Conservation (phyloP, 1,140 invertebrate genomes). For the Dendroctonus valens region DNA sequence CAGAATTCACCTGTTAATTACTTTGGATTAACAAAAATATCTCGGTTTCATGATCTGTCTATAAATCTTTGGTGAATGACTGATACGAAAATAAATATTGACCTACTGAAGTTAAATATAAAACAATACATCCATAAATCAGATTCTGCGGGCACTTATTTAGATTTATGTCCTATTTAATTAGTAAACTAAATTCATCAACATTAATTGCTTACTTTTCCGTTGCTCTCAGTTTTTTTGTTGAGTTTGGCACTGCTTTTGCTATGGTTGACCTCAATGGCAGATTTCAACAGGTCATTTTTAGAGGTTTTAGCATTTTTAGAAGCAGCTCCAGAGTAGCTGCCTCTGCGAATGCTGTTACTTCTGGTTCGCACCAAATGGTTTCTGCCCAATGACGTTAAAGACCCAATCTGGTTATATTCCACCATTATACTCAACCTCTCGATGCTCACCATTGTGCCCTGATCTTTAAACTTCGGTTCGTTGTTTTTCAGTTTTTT, state of each 20-base stretch:
- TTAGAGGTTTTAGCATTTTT: constrained; percentile 56
- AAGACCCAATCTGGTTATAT: constrained; percentile 69
- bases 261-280: constrained; percentile 61
- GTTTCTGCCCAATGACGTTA: constrained; percentile 63
- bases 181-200: too few species aligned
- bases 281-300: constrained; percentile 63
- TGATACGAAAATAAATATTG: not conserved
- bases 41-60: not conserved
- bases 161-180: too few species aligned
- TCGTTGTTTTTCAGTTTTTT: constrained; percentile 46
- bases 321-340: constrained; percentile 42
- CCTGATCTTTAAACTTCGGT: constrained; percentile 62
- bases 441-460: constrained; percentile 65
- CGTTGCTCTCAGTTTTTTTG: constrained; percentile 22
- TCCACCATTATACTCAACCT: constrained; percentile 69
- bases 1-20: constrained; percentile 33
- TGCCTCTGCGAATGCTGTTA: constrained; percentile 56
- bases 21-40: not conserved
- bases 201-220: constrained; percentile 7
- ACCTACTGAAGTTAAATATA: not conserved
- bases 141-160: not conserved
- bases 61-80: not conserved
- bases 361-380: constrained; percentile 50
- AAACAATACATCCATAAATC: too few species aligned
- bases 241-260: constrained; percentile 36